Evolutionary conservation across 2,797 vertebrate species (phyloP).

Genomic region (Myripristis jacobus): DNA sequence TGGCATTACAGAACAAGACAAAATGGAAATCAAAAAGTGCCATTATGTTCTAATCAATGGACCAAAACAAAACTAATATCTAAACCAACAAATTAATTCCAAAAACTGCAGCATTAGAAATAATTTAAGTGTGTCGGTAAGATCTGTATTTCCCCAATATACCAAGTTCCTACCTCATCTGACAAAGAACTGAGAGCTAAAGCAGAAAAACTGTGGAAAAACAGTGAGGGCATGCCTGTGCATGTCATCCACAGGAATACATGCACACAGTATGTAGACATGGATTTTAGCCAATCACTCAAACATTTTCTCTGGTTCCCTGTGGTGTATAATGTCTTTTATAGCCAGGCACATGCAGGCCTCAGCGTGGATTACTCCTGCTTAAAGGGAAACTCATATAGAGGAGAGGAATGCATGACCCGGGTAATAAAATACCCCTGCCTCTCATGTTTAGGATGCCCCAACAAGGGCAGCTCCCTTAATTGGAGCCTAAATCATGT

Average conservation of each 20-base stretch:
- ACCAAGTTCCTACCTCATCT: not conserved
- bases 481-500: slow-evolving; percentile 52
- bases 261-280: not conserved
- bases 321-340: not conserved
- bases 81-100: not conserved
- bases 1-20: not conserved
- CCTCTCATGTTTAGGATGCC: slow-evolving; percentile 25
- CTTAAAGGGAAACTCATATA: slow-evolving; percentile 22
- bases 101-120: slow-evolving; percentile 18
- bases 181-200: slow-evolving; percentile 9
- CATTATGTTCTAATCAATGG: not conserved
- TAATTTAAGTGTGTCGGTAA: not conserved
- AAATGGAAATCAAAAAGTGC: slow-evolving; percentile 19
- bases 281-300: not conserved
- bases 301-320: slow-evolving; percentile 1
- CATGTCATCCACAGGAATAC: not conserved
- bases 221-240: too few species aligned
- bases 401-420: slow-evolving; percentile 50
- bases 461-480: slow-evolving; percentile 52
- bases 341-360: slow-evolving; percentile 15
- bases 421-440: slow-evolving; percentile 62
- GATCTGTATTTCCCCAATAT: slow-evolving; percentile 4
- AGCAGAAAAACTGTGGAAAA: not conserved
- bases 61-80: slow-evolving; percentile 1
- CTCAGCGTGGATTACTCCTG: slow-evolving; percentile 15